These are phyloP conservation scores for Thereva nobilitata DNA, from an alignment of 2,888 invertebrate species.

Conservation along the genomic window DNA sequence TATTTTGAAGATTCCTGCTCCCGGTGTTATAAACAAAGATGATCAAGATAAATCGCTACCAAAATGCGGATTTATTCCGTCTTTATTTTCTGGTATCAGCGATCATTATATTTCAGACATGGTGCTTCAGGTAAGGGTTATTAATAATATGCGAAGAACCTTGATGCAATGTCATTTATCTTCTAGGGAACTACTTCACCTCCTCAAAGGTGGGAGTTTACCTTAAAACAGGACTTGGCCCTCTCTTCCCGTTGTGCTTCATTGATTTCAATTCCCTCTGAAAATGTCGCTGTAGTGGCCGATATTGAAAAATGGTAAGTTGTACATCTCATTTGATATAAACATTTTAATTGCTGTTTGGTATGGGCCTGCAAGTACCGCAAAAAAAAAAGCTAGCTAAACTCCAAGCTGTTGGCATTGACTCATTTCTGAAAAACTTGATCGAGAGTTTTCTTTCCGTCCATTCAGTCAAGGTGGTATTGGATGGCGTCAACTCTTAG, in stretches of 20 bases:
- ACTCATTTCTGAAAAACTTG: too few relatives aligned
- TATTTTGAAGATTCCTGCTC: too few relatives aligned
- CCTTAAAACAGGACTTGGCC: constrained; percentile 61
- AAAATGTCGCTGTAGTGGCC: constrained; percentile 82
- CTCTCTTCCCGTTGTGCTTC: constrained; percentile 61
- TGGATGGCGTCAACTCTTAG: too few relatives aligned
- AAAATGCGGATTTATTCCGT: constrained; percentile 62
- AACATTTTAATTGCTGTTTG: too few relatives aligned
- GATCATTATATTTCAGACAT: constrained; percentile 75
- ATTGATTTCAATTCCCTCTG: constrained; percentile 72
- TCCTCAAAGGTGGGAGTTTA: constrained; percentile 64
- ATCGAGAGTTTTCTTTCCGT: too few relatives aligned
- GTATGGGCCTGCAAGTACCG: too few relatives aligned
- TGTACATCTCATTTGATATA: too few relatives aligned
- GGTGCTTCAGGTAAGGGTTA: constrained; percentile 68
- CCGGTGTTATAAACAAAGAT: constrained; percentile 40
- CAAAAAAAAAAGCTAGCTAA: too few relatives aligned
- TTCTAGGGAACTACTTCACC: constrained; percentile 63
- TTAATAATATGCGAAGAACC: neutral
- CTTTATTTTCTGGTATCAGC: constrained; percentile 66
- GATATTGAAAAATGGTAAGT: constrained; percentile 77
- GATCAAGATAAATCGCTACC: constrained; percentile 51
- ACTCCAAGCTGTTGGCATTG: too few relatives aligned
- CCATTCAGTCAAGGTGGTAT: too few relatives aligned
- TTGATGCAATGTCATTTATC: constrained; percentile 37